Conservation (phyloP, 2,888 invertebrate species). For the Augochlorella aurata region DNA sequence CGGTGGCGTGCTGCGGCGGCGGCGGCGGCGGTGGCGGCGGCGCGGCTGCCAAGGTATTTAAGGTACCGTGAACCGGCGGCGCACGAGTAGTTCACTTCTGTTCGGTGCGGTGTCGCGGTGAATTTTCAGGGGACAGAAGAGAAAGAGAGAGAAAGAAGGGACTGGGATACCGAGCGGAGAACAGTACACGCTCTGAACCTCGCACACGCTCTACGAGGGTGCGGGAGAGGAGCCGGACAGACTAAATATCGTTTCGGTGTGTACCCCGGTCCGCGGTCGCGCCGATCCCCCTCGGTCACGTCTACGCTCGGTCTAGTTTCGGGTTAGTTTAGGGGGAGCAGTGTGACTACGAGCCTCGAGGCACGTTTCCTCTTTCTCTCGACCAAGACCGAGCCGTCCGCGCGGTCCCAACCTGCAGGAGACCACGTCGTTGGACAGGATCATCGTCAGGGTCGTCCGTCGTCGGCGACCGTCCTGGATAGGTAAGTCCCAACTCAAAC, state of each 20-base stretch:
- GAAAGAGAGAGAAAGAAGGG: conserved; percentile 27
- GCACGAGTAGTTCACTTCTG: conserved; percentile 84
- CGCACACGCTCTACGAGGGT: conserved; percentile 35
- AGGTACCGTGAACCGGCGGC: conserved; percentile 85
- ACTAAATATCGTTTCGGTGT: conserved; percentile 36
- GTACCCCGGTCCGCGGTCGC: neutral
- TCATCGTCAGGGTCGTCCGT: conserved; percentile 60
- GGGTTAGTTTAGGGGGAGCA: neutral
- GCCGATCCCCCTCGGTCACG: neutral
- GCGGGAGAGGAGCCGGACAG: conserved; percentile 35
- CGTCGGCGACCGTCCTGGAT: conserved; percentile 67
- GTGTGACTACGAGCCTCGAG: conserved; percentile 6
- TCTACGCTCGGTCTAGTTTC: neutral
- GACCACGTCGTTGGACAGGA: conserved; percentile 56
- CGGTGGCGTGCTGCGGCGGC: conserved; percentile 63
- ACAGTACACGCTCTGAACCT: conserved; percentile 35
- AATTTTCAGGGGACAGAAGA: conserved; percentile 66
- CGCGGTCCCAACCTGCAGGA: conserved; percentile 37
- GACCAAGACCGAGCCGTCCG: conserved; percentile 26
- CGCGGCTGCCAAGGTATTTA: conserved; percentile 84
- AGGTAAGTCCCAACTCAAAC: conserved; percentile 60
- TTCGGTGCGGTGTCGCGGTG: conserved; percentile 83
- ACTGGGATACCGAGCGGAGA: conserved; percentile 29
- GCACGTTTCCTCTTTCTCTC: neutral
- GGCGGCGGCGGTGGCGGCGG: conserved; percentile 78